A percentile compares a stretch with the other conserved stretches of the same genome.
phyloP scores from a whole-genome alignment of 2,888 invertebrate species.

The Barypeithes pellucidus region DNA sequence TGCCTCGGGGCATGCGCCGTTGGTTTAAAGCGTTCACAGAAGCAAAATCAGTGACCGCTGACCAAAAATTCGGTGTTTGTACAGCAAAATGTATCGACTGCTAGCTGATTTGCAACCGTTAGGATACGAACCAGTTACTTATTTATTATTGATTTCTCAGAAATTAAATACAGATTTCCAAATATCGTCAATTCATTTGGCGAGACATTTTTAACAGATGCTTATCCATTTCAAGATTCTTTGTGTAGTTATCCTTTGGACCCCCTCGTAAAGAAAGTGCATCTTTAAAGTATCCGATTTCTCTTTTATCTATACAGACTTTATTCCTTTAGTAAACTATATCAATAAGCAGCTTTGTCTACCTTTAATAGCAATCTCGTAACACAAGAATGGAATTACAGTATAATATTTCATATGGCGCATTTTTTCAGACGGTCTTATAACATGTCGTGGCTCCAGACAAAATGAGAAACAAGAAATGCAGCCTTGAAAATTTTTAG shows the following conservation, averaged over 20 bases:
- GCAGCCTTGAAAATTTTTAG: conserved; percentile 30
- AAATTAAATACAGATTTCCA: too few relatives aligned
- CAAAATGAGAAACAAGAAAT: conserved; percentile 25
- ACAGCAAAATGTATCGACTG: too few relatives aligned
- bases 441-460: conserved; percentile 25
- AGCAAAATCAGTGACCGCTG: too few relatives aligned
- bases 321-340: conserved; percentile 29
- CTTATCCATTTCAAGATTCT: too few relatives aligned
- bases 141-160: too few relatives aligned
- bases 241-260: not conserved
- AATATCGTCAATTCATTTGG: too few relatives aligned
- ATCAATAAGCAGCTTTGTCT: conserved; percentile 47
- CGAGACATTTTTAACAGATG: too few relatives aligned
- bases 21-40: too few relatives aligned
- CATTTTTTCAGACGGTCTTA: conserved; percentile 27
- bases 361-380: conserved; percentile 45
- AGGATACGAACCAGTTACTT: too few relatives aligned
- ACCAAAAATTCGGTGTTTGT: too few relatives aligned
- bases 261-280: conserved; percentile 8
- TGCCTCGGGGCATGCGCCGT: too few relatives aligned
- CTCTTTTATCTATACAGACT: conserved; percentile 12
- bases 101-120: too few relatives aligned
- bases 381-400: conserved; percentile 46
- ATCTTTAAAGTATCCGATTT: conserved; percentile 21
- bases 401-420: conserved; percentile 45